Conservation (phyloP, 2,113 vertebrate genomes). For the Entosphenus tridentatus region DNA sequence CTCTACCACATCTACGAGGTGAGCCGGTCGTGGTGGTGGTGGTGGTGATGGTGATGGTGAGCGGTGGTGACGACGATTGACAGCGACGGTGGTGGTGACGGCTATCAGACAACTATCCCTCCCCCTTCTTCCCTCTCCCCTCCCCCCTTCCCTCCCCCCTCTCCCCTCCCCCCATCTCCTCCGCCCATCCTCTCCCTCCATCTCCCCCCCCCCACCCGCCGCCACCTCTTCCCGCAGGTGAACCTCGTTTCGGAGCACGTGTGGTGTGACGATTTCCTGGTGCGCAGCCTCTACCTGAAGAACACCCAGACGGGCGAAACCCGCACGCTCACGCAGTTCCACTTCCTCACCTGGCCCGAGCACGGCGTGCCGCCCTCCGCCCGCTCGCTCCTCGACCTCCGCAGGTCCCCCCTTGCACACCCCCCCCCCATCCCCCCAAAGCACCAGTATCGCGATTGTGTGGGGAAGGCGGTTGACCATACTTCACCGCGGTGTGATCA, state of each 20-base stretch:
- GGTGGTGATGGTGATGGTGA: too few relatives aligned
- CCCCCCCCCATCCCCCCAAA: background rate
- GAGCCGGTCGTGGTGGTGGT: background rate
- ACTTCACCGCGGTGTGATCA: too few relatives aligned
- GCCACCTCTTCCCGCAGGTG: conserved; percentile 28
- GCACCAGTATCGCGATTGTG: too few relatives aligned
- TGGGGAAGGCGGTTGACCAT: too few relatives aligned
- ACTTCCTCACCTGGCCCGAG: conserved; percentile 91
- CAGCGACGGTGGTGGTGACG: background rate
- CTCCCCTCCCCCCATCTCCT: background rate
- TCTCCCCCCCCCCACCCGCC: background rate
- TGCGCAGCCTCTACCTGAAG: conserved; percentile 97
- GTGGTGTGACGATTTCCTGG: conserved; percentile 97
- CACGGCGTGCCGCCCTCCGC: conserved; percentile 78
- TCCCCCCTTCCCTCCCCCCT: too few relatives aligned
- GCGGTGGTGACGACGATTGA: too few relatives aligned
- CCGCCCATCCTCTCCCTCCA: background rate
- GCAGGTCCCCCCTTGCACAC: conserved; percentile 41
- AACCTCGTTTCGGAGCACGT: conserved; percentile 97
- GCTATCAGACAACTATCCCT: too few relatives aligned
- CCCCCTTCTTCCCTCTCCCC: too few relatives aligned
- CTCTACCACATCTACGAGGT: conserved; percentile 96
- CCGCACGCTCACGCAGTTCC: conserved; percentile 86
- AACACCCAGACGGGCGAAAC: conserved; percentile 93
- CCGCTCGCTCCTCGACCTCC: conserved; percentile 79